Percentiles rank a stretch among this genome's conserved stretches.
These are phyloP conservation scores for Aelia acuminata DNA, from an alignment of 2,888 invertebrate genomes.

Conservation along the genomic window DNA sequence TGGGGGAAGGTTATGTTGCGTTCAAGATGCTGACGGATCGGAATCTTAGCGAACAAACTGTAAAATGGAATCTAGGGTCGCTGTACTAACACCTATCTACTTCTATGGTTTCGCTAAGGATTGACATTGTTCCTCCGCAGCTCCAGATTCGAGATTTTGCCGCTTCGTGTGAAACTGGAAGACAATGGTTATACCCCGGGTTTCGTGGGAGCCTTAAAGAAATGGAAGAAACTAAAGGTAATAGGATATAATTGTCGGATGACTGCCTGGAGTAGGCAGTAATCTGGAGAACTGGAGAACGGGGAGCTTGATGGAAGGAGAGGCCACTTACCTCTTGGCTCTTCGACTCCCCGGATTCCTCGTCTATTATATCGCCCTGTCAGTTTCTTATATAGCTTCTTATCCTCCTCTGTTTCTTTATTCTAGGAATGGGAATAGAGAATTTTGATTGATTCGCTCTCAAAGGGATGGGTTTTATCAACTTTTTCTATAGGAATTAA, in stretches of 20 bases:
- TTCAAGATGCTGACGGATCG: too few relatives aligned
- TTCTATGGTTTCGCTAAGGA: too few relatives aligned
- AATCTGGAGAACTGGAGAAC: background rate
- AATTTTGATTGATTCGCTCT: constrained; percentile 20
- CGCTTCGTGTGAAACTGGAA: background rate
- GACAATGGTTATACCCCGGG: background rate
- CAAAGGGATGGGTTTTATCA: background rate
- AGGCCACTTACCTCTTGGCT: background rate
- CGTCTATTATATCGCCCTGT: background rate
- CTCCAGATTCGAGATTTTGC: background rate
- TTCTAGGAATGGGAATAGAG: background rate
- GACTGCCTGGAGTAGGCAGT: constrained; percentile 2
- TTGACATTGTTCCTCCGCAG: background rate
- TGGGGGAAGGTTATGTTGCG: too few relatives aligned
- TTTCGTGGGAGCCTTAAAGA: constrained; percentile 2
- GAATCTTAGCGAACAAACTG: too few relatives aligned
- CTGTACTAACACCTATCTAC: too few relatives aligned
- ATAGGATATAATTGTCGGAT: constrained; percentile 48
- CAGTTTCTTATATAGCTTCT: background rate
- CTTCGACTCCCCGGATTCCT: background rate
- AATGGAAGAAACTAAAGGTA: constrained; percentile 20
- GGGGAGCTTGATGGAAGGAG: background rate
- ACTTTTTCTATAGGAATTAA: background rate
- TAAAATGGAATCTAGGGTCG: too few relatives aligned
- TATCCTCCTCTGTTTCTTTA: background rate